Evolutionary conservation across 2,888 invertebrate genomes (phyloP), one percentile per base, ranked within the genome.

Genomic region (Drosophila vallismaia): DNA sequence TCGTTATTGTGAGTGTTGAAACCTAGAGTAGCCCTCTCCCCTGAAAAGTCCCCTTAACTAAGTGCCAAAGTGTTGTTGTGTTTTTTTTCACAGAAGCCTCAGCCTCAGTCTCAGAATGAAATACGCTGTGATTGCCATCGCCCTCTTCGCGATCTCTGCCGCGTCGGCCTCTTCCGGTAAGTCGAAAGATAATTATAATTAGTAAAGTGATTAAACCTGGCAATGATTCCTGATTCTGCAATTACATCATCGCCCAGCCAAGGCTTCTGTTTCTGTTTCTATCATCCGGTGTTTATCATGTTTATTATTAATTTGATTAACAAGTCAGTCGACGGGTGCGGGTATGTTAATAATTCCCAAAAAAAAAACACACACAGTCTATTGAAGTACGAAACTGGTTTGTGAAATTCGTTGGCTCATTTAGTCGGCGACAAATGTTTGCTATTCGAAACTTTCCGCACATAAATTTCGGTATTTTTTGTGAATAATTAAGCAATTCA

Each of bases 161-260:
- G 77, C 69, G 6, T 68, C 77, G 54, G 89, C 88, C 59, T 82
- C 88, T 76, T 84, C 89, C 74, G 89, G 89, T 89, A 77, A 89
- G 86, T 66, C 52, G 51, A 8, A 28, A 26, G 24, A 29, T 14
- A 40, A 50, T 53, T 53, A 33, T 12, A 54, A 26, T 44, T 38
- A 45, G 36, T 55, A 14, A n/a, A 49, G 56, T 49, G 67, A 14
- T 44, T 45, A 33, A 42, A 38, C 24, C 28, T 9, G 53, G 8
- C n/a, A 19, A 19, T 19, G 19, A 19, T 19, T 19, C 19, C 19
- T 0, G 9, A 40, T 28, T 28, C 29, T 53, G 19, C 31, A 66
- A 50, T 69, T 73, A 69, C 74, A 69, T 69, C 69, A 69, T 69
- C 69, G 36, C 14, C 12, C 36, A 10, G 51, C 9, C 36, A 69